Base-by-base conservation (phyloP, 2,888 invertebrate genomes). In the Thelaira solivaga region DNA sequence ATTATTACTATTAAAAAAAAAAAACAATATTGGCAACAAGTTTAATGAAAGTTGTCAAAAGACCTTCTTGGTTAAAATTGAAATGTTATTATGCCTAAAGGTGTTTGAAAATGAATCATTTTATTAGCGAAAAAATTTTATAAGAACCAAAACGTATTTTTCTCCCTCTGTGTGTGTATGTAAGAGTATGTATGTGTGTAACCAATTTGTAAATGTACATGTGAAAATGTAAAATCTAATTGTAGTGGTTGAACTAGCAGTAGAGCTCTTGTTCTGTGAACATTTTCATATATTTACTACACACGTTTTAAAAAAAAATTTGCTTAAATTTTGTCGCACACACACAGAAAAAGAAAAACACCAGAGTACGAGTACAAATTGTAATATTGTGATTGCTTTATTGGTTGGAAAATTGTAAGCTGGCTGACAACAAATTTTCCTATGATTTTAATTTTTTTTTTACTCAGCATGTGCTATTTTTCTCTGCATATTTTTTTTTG, bases 331-430 rank as follows among this genome's bases (percentile, higher is more conserved):
- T 34, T 71, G 62, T 34, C 62, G 47, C 45, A 62, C 11, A 59
- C 39, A 2, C n/a, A n/a, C 24, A 4, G 24, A 26, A 13, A 26
- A 65, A 57, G 6, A 39, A 13, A 22, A 41, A 39, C 24, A 31
- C 31, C 39, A 61, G 67, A 22, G 55, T 26, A 36, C 24, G 6
- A 18, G 7, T 2, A 26, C 26, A 49, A 49, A 16, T 59, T 71
- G 51, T 62, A 53, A 62, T 55, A 45, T 53, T 72, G 43, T 61
- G 59, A 69, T 69, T 74, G 78, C 69, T 65, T 69, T 69, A 78
- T 78, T 78, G 73, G 64, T 36, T 78, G 74, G 78, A 78, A 78
- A 78, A 78, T 78, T 78, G 69, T 78, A 65, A 78, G 78, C 68
- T 78, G 74, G 64, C 78, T 78, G 74, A 59, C 78, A 74, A 26